Base-by-base conservation (phyloP, 2,888 invertebrate genomes). In the Acleris literana region DNA sequence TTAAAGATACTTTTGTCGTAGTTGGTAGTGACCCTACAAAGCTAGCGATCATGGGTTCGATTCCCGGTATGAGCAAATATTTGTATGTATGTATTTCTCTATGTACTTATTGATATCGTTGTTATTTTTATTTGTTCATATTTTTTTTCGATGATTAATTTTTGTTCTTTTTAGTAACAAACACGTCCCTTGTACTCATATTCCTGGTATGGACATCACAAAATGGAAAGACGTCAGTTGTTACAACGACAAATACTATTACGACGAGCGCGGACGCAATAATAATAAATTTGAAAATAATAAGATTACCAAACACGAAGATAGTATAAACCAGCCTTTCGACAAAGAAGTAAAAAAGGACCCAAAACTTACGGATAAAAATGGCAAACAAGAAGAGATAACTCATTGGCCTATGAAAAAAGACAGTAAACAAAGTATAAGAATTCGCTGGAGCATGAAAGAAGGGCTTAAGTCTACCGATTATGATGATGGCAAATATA, bases 141-240 rank as follows among this genome's bases (percentile, higher is more conserved):
- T n/a, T n/a, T n/a, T n/a, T n/a, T n/a, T n/a, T n/a, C n/a, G n/a
- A n/a, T n/a, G 13, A 39, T 13, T 39, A 13, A 33, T 13, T 39
- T 13, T 39, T 13, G 4, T 39, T 13, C 1, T 66, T 83, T 76
- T 16, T 79, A 88, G 88, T 33, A 88, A 87, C 59, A 74, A 76
- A 61, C 84, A 79, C 1, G 71, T 82, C 0, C 79, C 82, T 0
- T 88, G 88, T 64, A 68, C 74, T 0, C 80, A 83, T 63, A 82
- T 87, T 11, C 72, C 72, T 13, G 78, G 82, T 3, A 69, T 76
- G 0, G 85, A 87, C 62, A 69, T 87, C 11, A 72, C 69, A 3
- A 79, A 77, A 70, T 88, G 88, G 88, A 74, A 74, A 20, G 88
- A 88, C 60, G 68, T 69, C 39, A 81, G 76, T 60, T 87, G 87